Evolutionary conservation across 2,113 vertebrate species (phyloP).

Genomic region (Anarhynchus alexandrinus): DNA sequence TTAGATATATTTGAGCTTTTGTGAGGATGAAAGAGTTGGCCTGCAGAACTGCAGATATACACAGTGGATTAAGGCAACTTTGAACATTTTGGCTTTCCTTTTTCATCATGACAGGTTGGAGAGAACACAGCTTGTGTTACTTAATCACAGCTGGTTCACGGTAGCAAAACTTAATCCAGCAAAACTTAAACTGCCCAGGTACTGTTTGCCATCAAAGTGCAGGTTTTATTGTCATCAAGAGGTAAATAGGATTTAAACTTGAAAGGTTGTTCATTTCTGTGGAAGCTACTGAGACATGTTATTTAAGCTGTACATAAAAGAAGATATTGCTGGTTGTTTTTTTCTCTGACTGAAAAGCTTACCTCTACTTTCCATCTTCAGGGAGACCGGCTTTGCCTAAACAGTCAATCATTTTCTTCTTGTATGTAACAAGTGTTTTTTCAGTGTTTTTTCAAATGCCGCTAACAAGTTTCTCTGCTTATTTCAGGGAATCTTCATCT

Average conservation of each 20-base stretch:
- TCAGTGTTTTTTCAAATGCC: neutral
- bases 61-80: neutral
- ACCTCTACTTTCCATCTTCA: neutral
- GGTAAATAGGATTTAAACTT: constrained; percentile 42
- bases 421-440: neutral
- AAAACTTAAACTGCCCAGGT: neutral
- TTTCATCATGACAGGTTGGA: neutral
- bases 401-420: neutral
- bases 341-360: neutral
- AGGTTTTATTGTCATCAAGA: neutral
- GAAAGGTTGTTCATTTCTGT: neutral
- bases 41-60: neutral
- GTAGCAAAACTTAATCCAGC: neutral
- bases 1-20: neutral
- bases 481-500: constrained; percentile 92
- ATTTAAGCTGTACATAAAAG: neutral
- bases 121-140: neutral
- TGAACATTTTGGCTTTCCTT: neutral
- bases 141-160: neutral
- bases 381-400: neutral
- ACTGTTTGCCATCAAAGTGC: neutral
- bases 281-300: neutral
- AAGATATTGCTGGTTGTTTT: neutral
- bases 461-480: neutral
- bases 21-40: neutral